phyloP scores from a whole-genome alignment of 2,797 vertebrate genomes.

The Onychomys arenicola region DNA sequence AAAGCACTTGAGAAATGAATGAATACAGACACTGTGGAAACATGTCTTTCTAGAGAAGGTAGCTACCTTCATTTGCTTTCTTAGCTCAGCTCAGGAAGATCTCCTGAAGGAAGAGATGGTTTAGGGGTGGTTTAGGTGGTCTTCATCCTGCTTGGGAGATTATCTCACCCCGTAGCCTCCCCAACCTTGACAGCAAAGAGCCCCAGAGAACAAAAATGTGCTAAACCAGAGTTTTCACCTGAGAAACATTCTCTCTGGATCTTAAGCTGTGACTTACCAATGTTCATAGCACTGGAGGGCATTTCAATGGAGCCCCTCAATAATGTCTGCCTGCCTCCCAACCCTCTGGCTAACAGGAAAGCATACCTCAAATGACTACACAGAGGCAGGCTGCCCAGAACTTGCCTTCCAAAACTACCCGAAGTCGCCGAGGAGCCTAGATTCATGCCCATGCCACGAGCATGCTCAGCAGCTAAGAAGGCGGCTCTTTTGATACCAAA shows the following conservation, averaged over 20 bases:
- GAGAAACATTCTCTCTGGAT: neutral
- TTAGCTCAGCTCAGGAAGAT: conserved; percentile 1
- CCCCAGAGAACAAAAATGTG: neutral
- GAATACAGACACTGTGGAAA: neutral
- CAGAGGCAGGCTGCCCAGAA: neutral
- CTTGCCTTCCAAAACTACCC: neutral
- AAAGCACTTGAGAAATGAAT: neutral
- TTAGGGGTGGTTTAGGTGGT: neutral
- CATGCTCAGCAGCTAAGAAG: neutral
- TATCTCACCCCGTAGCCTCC: neutral
- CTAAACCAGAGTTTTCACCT: neutral
- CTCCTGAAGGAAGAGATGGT: neutral
- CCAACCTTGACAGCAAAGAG: neutral
- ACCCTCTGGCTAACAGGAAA: neutral
- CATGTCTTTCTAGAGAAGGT: neutral
- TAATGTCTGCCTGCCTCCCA: neutral
- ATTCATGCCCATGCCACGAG: neutral
- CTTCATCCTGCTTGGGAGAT: neutral
- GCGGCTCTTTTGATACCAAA: conserved; percentile 30
- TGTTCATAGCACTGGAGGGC: neutral
- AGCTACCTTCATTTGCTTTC: neutral
- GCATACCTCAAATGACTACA: neutral
- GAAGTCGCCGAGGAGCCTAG: neutral
- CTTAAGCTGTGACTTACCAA: neutral
- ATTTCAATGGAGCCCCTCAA: neutral